Conservation (phyloP, 2,888 invertebrate species). For the Diarsia rubi region DNA sequence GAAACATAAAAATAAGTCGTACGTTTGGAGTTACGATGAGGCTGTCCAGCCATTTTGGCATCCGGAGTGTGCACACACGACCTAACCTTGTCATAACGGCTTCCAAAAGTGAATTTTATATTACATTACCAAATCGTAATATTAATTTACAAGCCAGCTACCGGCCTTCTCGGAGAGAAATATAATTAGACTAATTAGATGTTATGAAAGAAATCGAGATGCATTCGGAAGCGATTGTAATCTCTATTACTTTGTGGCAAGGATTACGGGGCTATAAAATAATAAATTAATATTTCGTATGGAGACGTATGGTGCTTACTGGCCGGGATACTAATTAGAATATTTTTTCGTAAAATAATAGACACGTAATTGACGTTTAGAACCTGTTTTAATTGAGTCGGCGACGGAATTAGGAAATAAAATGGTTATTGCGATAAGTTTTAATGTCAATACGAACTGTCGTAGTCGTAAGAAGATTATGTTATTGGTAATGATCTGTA, state of each 20-base stretch:
- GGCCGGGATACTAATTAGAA: constrained; percentile 58
- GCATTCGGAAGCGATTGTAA: constrained; percentile 75
- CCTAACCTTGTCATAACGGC: constrained; percentile 69
- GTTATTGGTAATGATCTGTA: constrained; percentile 49
- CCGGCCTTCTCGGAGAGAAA: constrained; percentile 70
- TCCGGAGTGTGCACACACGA: constrained; percentile 62
- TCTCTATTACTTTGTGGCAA: constrained; percentile 78
- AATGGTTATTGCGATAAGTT: constrained; percentile 47
- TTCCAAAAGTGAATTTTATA: constrained; percentile 65
- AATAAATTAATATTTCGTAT: constrained; percentile 63
- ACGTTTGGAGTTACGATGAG: constrained; percentile 21
- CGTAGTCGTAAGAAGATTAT: constrained; percentile 47
- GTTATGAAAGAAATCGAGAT: constrained; percentile 73
- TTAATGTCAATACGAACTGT: constrained; percentile 42
- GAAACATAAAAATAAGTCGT: constrained; percentile 29
- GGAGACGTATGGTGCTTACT: constrained; percentile 41
- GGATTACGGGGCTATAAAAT: constrained; percentile 76
- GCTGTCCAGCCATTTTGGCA: constrained; percentile 48
- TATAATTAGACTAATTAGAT: constrained; percentile 72
- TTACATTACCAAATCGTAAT: constrained; percentile 61
- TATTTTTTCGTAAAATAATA: constrained; percentile 63
- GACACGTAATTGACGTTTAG: constrained; percentile 60
- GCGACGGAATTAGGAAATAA: constrained; percentile 57
- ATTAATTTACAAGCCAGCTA: constrained; percentile 66
- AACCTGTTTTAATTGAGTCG: constrained; percentile 55